phyloP scores from a whole-genome alignment of 1,140 invertebrate genomes.

The Oncopeltus fasciatus region DNA sequence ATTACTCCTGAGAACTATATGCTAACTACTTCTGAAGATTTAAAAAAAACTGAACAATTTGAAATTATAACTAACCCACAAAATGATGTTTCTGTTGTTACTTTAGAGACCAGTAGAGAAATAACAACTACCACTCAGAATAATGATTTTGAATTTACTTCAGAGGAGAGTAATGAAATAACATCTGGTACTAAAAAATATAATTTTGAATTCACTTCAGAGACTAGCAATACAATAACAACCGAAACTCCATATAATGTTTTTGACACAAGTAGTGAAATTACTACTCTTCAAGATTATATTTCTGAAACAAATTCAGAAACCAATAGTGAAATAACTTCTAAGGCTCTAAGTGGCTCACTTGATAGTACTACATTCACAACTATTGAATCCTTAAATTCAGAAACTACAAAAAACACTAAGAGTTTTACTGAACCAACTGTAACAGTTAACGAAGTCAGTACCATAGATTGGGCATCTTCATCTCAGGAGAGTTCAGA shows the following conservation, averaged over 20 bases:
- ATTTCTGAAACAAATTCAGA: not conserved
- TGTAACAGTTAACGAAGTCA: not conserved
- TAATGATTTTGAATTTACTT: constrained; percentile 10
- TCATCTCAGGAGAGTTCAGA: too few species aligned
- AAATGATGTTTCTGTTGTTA: too few species aligned
- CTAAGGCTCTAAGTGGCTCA: not conserved
- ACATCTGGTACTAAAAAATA: not conserved
- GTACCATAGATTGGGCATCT: too few species aligned
- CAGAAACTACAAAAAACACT: not conserved
- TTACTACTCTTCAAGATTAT: not conserved
- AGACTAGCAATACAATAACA: not conserved
- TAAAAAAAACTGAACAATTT: too few species aligned
- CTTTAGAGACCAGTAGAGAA: constrained; percentile 25
- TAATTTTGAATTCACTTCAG: not conserved
- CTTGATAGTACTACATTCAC: not conserved
- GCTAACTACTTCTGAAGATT: constrained; percentile 7
- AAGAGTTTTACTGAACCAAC: not conserved
- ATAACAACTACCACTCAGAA: constrained; percentile 18
- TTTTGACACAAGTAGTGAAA: not conserved
- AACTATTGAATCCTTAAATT: not conserved
- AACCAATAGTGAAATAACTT: too few species aligned
- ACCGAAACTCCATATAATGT: not conserved
- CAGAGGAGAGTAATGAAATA: not conserved
- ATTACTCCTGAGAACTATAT: constrained; percentile 3
- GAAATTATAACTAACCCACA: too few species aligned